Evolutionary conservation across 2,113 vertebrate genomes (phyloP).

Genomic region (Oceanodroma tethys): DNA sequence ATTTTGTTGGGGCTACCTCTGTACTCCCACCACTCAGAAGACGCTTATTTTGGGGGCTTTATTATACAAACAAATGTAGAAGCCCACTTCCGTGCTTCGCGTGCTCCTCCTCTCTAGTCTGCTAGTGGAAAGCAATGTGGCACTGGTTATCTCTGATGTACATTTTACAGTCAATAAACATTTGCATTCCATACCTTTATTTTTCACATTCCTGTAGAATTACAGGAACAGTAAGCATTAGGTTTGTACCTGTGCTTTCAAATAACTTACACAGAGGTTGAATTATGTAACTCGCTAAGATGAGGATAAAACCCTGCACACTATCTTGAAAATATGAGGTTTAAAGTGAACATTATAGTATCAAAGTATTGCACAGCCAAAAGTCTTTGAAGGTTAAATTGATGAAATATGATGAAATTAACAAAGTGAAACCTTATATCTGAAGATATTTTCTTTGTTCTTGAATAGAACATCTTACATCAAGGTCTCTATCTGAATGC

Average conservation of each 20-base stretch:
- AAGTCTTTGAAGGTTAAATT: neutral
- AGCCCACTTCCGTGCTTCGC: neutral
- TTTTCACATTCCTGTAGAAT: neutral
- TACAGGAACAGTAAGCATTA: neutral
- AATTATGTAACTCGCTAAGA: neutral
- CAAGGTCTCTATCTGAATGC: neutral
- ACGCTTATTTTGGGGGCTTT: neutral
- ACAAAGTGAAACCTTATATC: neutral
- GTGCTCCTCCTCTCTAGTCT: neutral
- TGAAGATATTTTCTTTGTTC: conserved; percentile 7
- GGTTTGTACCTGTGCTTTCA: neutral
- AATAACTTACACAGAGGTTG: neutral
- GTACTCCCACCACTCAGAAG: neutral
- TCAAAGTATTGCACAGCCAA: neutral
- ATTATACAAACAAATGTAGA: neutral
- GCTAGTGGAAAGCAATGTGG: neutral
- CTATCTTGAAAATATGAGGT: neutral
- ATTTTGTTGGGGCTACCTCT: neutral
- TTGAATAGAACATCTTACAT: neutral
- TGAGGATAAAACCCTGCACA: neutral
- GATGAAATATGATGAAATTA: conserved; percentile 2
- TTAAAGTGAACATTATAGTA: neutral
- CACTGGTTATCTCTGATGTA: neutral
- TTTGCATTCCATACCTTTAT: neutral
- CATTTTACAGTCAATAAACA: neutral